phyloP scores from a whole-genome alignment of 2,797 vertebrate species.

The Hydrolagus colliei region DNA sequence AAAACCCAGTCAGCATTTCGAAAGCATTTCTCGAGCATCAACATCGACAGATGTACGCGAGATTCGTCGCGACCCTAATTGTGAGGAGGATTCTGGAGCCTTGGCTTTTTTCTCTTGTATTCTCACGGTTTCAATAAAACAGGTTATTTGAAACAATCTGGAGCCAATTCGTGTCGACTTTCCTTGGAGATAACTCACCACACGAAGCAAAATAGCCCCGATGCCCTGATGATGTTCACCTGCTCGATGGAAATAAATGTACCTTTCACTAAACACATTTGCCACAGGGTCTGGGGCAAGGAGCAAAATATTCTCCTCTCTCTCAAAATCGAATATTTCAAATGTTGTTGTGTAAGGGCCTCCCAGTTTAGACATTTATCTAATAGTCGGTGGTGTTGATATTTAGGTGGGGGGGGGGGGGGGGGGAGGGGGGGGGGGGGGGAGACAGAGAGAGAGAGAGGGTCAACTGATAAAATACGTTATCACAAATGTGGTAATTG shows the following conservation, averaged over 20 bases:
- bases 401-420: not conserved
- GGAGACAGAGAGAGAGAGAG: no score
- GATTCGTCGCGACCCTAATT: not conserved
- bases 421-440: no score
- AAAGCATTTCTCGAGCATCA: not conserved
- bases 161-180: not conserved
- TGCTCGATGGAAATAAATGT: not conserved
- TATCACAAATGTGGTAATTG: slow-evolving; percentile 1
- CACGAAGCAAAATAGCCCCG: not conserved
- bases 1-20: not conserved
- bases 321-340: not conserved
- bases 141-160: not conserved
- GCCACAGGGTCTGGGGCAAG: no score
- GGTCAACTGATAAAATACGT: slow-evolving; percentile 13
- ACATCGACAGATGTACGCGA: no score
- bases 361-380: not conserved
- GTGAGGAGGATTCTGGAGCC: not conserved
- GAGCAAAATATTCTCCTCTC: no score
- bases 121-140: not conserved
- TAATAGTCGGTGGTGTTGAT: not conserved
- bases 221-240: no score
- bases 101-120: not conserved
- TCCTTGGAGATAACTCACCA: not conserved
- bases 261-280: not conserved
- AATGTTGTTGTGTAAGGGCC: not conserved